These are phyloP conservation scores for Helicoverpa assulta DNA, from an alignment of 2,888 invertebrate genomes.

Conservation along the genomic window DNA sequence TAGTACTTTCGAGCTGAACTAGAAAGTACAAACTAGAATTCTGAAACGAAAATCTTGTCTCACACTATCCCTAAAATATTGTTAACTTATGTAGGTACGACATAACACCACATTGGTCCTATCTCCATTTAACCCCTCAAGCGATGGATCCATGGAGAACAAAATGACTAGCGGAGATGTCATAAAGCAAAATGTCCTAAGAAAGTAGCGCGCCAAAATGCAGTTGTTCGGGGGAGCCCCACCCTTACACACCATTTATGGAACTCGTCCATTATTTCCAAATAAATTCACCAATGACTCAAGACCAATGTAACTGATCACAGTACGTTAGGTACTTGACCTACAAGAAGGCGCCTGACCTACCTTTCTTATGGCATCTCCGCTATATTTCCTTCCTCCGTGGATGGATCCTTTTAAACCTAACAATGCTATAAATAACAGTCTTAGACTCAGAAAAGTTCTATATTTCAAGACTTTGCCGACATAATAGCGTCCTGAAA, in stretches of 20 bases:
- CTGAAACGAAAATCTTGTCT: neutral
- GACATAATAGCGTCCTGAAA: conserved; percentile 3
- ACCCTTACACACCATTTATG: too few relatives aligned
- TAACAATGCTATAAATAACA: conserved; percentile 31
- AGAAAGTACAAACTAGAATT: neutral
- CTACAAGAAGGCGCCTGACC: too few relatives aligned
- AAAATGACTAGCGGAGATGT: too few relatives aligned
- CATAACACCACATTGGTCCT: conserved; percentile 5
- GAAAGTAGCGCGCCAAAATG: too few relatives aligned
- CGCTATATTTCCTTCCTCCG: neutral
- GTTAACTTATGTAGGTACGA: conserved; percentile 4
- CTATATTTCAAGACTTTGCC: conserved; percentile 9
- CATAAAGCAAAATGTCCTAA: too few relatives aligned
- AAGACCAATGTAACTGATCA: too few relatives aligned
- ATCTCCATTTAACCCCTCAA: conserved; percentile 6
- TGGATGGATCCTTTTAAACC: conserved; percentile 4
- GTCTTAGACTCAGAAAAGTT: conserved; percentile 10
- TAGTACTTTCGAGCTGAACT: neutral
- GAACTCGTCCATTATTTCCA: too few relatives aligned
- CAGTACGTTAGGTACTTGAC: too few relatives aligned
- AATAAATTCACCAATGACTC: too few relatives aligned
- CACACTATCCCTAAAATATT: neutral
- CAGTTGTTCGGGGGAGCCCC: too few relatives aligned
- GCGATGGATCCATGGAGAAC: neutral
- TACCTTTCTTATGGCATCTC: too few relatives aligned